phyloP scores from a whole-genome alignment of 2,797 vertebrate genomes.

The Dendrocincla tyrannina region DNA sequence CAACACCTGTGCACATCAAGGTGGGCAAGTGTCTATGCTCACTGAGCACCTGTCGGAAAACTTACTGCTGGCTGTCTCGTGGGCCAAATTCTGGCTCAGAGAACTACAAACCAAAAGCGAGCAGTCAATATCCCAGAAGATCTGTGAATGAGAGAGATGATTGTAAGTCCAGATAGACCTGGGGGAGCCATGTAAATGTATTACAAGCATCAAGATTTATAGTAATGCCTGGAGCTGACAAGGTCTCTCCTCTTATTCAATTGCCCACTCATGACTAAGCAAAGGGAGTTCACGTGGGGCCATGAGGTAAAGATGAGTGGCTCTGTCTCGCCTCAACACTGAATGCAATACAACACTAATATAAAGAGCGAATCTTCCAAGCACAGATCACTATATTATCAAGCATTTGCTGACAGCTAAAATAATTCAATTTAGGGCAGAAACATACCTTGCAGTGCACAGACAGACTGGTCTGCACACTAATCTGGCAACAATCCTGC shows the following conservation, averaged over 20 bases:
- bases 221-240: conserved; percentile 48
- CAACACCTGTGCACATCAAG: background rate
- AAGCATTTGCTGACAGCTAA: conserved; percentile 34
- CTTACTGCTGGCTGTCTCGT: background rate
- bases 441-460: conserved; percentile 7
- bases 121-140: background rate
- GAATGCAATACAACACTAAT: conserved; percentile 17
- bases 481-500: background rate
- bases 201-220: conserved; percentile 38
- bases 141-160: background rate
- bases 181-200: background rate
- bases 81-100: background rate
- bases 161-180: background rate
- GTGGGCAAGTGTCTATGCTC: background rate
- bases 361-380: conserved; percentile 10
- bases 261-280: conserved; percentile 39
- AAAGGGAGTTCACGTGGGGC: conserved; percentile 4
- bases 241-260: conserved; percentile 49
- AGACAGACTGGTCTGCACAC: background rate
- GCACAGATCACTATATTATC: conserved; percentile 46
- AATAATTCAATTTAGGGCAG: conserved; percentile 38
- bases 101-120: background rate
- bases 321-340: conserved; percentile 16
- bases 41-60: background rate
- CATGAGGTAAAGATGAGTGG: conserved; percentile 27